Evolutionary conservation across 92 coral and sea anemone genomes (phyloP).

Genomic region (Porites evermanni): DNA sequence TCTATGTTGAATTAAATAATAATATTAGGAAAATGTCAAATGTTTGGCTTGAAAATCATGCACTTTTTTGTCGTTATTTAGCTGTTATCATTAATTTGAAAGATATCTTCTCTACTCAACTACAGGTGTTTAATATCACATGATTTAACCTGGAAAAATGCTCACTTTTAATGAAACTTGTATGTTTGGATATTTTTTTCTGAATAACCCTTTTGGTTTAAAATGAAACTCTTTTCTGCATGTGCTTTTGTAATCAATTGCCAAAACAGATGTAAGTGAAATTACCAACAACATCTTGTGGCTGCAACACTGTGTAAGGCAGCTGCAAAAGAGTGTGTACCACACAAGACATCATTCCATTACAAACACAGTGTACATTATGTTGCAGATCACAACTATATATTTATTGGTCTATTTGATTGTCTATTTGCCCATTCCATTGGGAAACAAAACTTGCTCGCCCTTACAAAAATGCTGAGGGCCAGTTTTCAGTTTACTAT

Average conservation of each 20-base stretch:
- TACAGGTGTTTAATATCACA: not conserved
- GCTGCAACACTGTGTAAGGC: slow-evolving; percentile 3
- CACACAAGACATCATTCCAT: not conserved
- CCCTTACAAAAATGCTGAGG: no score
- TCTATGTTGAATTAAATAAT: slow-evolving; percentile 1
- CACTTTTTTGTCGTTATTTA: not conserved
- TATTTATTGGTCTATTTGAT: not conserved
- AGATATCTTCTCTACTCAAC: not conserved
- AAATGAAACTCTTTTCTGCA: not conserved
- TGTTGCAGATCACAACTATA: not conserved
- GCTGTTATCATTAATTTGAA: no score
- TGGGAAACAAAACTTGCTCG: not conserved
- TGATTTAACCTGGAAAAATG: not conserved
- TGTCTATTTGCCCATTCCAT: not conserved
- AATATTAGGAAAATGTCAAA: not conserved
- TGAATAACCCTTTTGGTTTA: not conserved
- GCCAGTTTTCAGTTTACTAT: no score
- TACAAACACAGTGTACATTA: not conserved
- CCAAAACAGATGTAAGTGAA: not conserved
- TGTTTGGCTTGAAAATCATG: not conserved
- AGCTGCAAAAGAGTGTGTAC: not conserved
- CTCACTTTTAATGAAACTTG: not conserved
- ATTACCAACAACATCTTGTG: not conserved
- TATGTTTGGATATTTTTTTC: not conserved
- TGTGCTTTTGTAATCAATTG: not conserved